Conservation (phyloP, 2,888 invertebrate species). For the Sminthurides aquaticus region DNA sequence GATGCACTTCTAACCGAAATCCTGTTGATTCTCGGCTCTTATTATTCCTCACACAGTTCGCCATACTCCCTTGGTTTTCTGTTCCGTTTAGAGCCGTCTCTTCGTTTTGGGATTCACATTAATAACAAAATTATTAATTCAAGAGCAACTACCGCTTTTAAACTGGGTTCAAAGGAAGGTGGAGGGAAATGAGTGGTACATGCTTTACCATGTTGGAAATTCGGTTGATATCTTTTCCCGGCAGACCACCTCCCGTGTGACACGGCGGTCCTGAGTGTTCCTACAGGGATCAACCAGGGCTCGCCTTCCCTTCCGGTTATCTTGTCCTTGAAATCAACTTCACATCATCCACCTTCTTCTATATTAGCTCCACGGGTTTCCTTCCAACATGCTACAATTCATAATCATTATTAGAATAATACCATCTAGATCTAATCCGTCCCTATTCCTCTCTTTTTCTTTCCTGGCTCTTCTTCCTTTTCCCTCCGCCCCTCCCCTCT, state of each 20-base stretch:
- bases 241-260: slow-evolving; percentile 28
- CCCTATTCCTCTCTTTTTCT: background rate
- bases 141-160: too few relatives aligned
- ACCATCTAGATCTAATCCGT: background rate
- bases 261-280: slow-evolving; percentile 27
- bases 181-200: background rate
- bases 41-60: too few relatives aligned
- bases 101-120: background rate
- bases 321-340: slow-evolving; percentile 10
- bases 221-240: background rate
- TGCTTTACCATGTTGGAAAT: background rate
- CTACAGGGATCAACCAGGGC: slow-evolving; percentile 22
- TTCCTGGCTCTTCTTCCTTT: too few relatives aligned
- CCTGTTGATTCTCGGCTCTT: too few relatives aligned
- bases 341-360: background rate
- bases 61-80: too few relatives aligned
- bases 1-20: too few relatives aligned
- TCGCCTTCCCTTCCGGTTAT: slow-evolving; percentile 30
- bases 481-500: too few relatives aligned
- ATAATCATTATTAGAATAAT: background rate
- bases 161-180: too few relatives aligned
- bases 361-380: background rate
- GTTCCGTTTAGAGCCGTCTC: slow-evolving; percentile 1
- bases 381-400: background rate
- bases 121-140: background rate